phyloP scores from a whole-genome alignment of 2,797 vertebrate genomes.

The Coccyzus lansbergi region DNA sequence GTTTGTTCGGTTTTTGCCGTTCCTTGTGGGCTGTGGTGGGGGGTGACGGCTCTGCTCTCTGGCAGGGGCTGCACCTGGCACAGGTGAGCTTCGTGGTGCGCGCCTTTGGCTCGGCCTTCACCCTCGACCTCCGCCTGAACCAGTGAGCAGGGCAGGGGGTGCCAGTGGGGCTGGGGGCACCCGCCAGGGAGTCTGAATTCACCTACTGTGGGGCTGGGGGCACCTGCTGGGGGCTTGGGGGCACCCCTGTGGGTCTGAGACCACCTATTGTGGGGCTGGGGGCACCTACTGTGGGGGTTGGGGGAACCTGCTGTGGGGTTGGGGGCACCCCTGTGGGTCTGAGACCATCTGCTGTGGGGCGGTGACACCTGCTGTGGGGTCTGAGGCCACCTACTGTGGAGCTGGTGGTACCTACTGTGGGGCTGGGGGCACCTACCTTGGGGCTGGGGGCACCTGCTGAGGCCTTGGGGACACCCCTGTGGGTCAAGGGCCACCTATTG shows the following conservation, averaged over 20 bases:
- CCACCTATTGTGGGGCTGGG: neutral
- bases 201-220: neutral
- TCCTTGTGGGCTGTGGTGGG: accelerated
- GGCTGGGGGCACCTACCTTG: neutral
- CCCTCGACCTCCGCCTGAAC: constrained; percentile 93
- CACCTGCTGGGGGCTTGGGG: no score
- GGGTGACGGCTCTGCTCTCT: neutral
- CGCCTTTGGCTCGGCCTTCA: constrained; percentile 86
- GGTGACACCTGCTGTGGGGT: no score
- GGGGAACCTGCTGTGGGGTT: no score
- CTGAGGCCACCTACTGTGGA: neutral
- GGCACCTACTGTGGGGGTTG: neutral
- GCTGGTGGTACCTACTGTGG: neutral
- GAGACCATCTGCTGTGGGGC: neutral
- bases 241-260: no score
- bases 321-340: no score
- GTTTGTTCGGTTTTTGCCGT: neutral
- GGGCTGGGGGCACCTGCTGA: no score
- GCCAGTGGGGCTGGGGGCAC: neutral
- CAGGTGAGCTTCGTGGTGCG: constrained; percentile 90
- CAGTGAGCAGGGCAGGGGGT: constrained; percentile 82
- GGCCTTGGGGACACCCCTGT: no score
- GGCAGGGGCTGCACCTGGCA: constrained; percentile 88
- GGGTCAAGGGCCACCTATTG: no score
- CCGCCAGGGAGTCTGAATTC: no score